Evolutionary conservation across 2,797 vertebrate genomes (phyloP).

Genomic region (Pempheris klunzingeri): DNA sequence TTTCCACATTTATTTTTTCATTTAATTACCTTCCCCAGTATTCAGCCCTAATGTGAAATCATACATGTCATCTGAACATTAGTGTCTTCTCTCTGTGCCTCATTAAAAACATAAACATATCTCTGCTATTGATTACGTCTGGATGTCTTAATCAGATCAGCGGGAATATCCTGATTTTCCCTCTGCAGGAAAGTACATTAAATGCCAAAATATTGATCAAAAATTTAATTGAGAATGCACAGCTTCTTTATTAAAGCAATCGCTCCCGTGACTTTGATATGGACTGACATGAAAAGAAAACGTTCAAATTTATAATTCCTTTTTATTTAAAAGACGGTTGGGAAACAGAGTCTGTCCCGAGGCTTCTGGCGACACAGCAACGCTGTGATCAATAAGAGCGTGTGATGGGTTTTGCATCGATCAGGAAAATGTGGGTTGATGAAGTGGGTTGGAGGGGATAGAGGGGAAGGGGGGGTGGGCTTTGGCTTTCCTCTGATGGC

Average conservation of each 20-base stretch:
- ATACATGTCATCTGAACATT: conserved; percentile 51
- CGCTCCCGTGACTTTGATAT: conserved; percentile 77
- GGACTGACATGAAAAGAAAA: conserved; percentile 81
- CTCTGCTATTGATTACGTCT: conserved; percentile 84
- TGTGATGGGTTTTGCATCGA: conserved; percentile 85
- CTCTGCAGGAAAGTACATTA: conserved; percentile 76
- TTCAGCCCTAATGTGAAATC: conserved; percentile 48
- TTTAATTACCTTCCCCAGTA: conserved; percentile 19
- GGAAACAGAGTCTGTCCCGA: conserved; percentile 75
- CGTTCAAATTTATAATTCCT: conserved; percentile 70
- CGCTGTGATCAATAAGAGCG: conserved; percentile 80
- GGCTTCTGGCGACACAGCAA: conserved; percentile 80
- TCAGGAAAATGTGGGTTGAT: conserved; percentile 85
- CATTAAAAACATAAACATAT: conserved; percentile 83
- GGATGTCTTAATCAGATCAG: conserved; percentile 84
- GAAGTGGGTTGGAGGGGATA: conserved; percentile 70
- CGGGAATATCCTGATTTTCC: conserved; percentile 69
- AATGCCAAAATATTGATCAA: conserved; percentile 84
- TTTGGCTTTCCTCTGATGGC: conserved; percentile 63
- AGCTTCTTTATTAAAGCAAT: conserved; percentile 74
- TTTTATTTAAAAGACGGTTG: conserved; percentile 75
- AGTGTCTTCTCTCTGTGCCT: conserved; percentile 50
- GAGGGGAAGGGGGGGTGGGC: not conserved
- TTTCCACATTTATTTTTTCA: conserved; percentile 13
- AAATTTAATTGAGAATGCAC: conserved; percentile 72